Evolutionary conservation across 2,797 vertebrate genomes (phyloP), one percentile per base, ranked within the genome.

Genomic region (Peromyscus nudipes): DNA sequence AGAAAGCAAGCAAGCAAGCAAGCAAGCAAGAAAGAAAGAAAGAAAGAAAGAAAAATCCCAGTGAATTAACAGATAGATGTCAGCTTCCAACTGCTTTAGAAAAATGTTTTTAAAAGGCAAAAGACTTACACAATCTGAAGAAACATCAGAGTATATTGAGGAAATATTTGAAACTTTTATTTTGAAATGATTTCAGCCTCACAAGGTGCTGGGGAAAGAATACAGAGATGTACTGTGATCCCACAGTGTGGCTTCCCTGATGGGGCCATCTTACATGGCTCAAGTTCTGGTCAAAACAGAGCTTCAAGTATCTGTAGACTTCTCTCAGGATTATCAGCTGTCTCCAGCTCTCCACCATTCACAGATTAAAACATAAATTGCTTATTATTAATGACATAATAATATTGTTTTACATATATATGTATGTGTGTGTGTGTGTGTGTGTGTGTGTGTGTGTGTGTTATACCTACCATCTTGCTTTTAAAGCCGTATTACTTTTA

Each of bases 181-280:
- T 93, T 82, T 81, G 37, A 96, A 91, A 64, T 65, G 34, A 81
- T 64, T 43, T 69, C 27, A 92, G 34, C 46, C 31, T 85, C 29
- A 77, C 3, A 29, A 84, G 52, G 84, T 87, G 23, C 43, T 93
- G 34, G 37, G 89, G 52, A 71, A 64, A 21, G 60, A 81, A 19
- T 43, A 23, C 49, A 43, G 40, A 64, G 27, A 12, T 17, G 40
- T 52, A 40, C n/a, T 25, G 0, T 1, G 31, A 7, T n/a, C 60
- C 27, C 57, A 83, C 40, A 65, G 49, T 23, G 25, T 37, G 64
- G 34, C 13, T 57, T 57, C 21, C 27, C 64, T 49, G 6, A 1
- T 17, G 77, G 81, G 89, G 67, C 14, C 7, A 10, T 62, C 46
- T 40, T 29, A 75, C 6, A 40, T 43, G 76, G n/a, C 79, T 43